Evolutionary conservation across 2,797 vertebrate genomes (phyloP).

Genomic region (Parauchenoglanis punctatus): DNA sequence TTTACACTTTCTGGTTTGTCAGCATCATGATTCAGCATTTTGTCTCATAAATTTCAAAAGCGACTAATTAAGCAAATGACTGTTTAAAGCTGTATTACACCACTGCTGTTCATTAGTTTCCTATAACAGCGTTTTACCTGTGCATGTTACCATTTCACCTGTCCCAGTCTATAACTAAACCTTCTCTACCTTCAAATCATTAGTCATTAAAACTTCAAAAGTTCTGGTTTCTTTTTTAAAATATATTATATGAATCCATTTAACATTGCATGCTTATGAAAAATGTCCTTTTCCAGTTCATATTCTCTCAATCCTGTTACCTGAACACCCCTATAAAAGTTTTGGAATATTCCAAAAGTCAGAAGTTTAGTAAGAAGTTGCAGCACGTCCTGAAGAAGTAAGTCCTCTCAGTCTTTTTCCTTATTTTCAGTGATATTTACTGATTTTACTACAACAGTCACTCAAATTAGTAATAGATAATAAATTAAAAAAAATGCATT

Average conservation of each 20-base stretch:
- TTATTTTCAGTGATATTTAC: not conserved
- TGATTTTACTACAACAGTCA: not conserved
- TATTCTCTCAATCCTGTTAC: not conserved
- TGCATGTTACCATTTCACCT: not conserved
- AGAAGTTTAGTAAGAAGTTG: not conserved
- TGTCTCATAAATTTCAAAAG: not conserved
- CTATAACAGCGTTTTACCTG: not conserved
- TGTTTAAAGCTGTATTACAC: not conserved
- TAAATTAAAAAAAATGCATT: no score
- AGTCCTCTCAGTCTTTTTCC: no score
- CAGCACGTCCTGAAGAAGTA: not conserved
- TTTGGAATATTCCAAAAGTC: not conserved
- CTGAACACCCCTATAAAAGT: not conserved
- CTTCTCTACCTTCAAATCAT: not conserved
- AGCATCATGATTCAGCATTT: not conserved
- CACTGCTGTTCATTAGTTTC: not conserved
- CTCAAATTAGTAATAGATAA: not conserved
- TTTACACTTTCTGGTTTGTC: not conserved
- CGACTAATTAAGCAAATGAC: not conserved
- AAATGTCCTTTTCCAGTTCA: not conserved
- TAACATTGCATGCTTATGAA: not conserved
- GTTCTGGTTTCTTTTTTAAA: not conserved
- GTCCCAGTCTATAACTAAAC: not conserved
- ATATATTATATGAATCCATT: not conserved
- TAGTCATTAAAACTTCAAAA: not conserved